A percentile compares a stretch with the other conserved stretches of the same genome.
Conservation (phyloP, 2,888 invertebrate genomes). For the Amblyteles armatorius region DNA sequence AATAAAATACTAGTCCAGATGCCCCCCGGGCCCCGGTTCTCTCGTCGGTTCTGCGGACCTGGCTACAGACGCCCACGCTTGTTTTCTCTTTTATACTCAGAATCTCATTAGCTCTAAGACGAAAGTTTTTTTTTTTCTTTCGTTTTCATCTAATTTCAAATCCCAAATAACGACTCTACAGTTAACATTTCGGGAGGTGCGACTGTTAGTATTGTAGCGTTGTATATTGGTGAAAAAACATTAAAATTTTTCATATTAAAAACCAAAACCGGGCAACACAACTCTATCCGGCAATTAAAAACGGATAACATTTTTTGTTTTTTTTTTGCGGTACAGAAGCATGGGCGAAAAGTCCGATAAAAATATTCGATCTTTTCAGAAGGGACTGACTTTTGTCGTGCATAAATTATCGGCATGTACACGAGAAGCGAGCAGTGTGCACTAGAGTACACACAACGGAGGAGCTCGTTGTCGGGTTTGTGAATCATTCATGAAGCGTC, state of each 20-base stretch:
- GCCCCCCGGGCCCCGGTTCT: constrained; percentile 12
- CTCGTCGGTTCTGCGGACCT: constrained; percentile 28
- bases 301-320: not conserved
- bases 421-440: constrained; percentile 16
- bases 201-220: not conserved
- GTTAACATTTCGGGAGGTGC: not conserved
- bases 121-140: not conserved
- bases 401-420: constrained; percentile 41
- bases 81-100: constrained; percentile 31
- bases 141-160: not conserved
- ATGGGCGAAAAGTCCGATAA: constrained; percentile 14
- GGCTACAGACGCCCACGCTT: constrained; percentile 24
- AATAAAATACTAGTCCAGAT: constrained; percentile 50
- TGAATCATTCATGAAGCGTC: constrained; percentile 70
- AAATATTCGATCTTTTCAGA: constrained; percentile 31
- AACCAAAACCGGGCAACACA: not conserved
- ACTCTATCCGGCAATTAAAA: not conserved
- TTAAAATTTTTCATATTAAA: too few species aligned
- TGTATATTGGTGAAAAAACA: too few species aligned
- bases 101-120: constrained; percentile 43
- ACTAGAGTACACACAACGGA: constrained; percentile 35
- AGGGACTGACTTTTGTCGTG: constrained; percentile 36
- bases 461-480: constrained; percentile 37
- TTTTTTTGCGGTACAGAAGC: not conserved
- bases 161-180: not conserved